Evolutionary conservation across 2,888 invertebrate genomes (phyloP).

Genomic region (Sympetrum striolatum): DNA sequence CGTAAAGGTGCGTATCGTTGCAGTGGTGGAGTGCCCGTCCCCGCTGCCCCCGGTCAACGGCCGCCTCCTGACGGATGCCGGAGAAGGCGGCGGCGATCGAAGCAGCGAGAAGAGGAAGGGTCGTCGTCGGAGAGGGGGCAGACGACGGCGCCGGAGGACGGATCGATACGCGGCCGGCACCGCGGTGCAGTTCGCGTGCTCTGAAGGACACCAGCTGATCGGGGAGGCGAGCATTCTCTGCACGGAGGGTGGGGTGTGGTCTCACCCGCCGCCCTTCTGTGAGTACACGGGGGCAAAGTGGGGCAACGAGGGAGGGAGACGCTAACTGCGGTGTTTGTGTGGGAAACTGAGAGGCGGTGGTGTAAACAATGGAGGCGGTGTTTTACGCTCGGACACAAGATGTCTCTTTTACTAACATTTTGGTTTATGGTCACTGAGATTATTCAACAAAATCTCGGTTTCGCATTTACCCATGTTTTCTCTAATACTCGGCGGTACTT

Average conservation of each 20-base stretch:
- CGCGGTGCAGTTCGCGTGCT: constrained; percentile 78
- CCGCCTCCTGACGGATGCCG: constrained; percentile 60
- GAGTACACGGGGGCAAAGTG: constrained; percentile 54
- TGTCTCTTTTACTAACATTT: too few species aligned
- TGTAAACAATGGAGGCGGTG: not conserved
- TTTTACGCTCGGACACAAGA: too few species aligned
- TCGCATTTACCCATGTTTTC: too few species aligned
- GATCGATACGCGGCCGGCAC: constrained; percentile 80
- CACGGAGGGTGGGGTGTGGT: constrained; percentile 88
- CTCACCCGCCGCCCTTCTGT: constrained; percentile 85
- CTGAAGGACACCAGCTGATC: constrained; percentile 70
- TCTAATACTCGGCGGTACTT: too few species aligned
- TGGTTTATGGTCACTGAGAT: too few species aligned
- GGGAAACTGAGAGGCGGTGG: not conserved
- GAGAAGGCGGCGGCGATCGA: not conserved
- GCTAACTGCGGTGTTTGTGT: not conserved
- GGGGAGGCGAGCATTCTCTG: constrained; percentile 86
- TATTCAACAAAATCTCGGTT: too few species aligned
- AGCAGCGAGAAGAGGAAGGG: not conserved
- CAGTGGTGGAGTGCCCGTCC: constrained; percentile 83
- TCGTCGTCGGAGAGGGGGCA: constrained; percentile 47
- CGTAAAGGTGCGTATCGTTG: constrained; percentile 44
- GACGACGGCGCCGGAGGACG: constrained; percentile 63
- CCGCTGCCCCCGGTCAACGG: constrained; percentile 78
- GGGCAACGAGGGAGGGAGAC: not conserved